Conservation (phyloP, 2,113 vertebrate genomes). For the Buteo buteo region DNA sequence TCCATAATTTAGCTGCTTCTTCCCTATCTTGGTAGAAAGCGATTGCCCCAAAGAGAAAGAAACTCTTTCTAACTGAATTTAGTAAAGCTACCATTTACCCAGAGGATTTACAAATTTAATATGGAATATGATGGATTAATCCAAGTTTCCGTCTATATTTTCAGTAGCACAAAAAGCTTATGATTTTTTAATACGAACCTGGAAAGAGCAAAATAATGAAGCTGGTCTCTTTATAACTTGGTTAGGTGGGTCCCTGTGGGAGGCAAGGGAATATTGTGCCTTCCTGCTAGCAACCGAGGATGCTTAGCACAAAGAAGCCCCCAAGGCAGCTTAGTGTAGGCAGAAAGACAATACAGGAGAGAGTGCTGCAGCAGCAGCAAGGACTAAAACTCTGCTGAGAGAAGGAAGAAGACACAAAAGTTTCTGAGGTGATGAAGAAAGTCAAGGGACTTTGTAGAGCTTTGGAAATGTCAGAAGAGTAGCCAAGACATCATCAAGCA, state of each 20-base stretch:
- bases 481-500: neutral
- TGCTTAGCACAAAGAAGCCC: neutral
- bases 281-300: neutral
- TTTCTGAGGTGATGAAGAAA: neutral
- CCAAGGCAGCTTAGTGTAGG: neutral
- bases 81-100: neutral
- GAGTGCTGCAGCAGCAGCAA: neutral
- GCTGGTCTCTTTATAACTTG: neutral
- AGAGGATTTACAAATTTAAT: neutral
- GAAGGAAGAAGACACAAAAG: neutral
- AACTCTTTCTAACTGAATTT: neutral
- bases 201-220: neutral
- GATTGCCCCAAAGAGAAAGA: neutral
- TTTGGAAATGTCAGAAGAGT: neutral
- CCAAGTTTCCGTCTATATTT: neutral
- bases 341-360: neutral
- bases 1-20: neutral
- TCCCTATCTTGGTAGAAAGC: neutral
- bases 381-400: neutral
- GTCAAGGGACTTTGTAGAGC: neutral
- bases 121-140: neutral
- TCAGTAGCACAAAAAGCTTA: neutral
- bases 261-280: neutral
- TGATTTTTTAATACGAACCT: neutral
- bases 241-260: neutral